Percentiles rank a stretch among this genome's conserved stretches.
Conservation (phyloP, 2,113 vertebrate species). For the Barbus barbus region DNA sequence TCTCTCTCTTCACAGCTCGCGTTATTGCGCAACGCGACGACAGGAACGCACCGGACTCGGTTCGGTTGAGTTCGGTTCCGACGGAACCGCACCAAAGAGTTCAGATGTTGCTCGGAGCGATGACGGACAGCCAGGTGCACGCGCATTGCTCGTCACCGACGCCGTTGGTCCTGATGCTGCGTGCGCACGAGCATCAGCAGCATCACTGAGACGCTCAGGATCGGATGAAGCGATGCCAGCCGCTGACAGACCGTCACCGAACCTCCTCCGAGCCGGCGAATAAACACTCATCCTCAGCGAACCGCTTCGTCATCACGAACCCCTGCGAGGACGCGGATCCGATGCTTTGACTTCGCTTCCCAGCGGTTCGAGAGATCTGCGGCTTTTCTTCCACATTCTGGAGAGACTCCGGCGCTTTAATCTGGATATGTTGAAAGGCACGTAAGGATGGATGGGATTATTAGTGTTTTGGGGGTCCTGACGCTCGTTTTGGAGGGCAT, state of each 20-base stretch:
- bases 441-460: slow-evolving; percentile 91
- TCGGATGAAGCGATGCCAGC: not conserved
- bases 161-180: slow-evolving; percentile 66
- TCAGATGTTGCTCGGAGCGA: not conserved
- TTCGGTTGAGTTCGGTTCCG: not conserved
- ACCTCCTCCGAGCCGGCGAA: not conserved
- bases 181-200: slow-evolving; percentile 47
- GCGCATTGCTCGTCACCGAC: slow-evolving; percentile 44
- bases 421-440: slow-evolving; percentile 89
- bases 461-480: slow-evolving; percentile 84
- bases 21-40: slow-evolving; percentile 87
- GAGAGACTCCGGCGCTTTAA: slow-evolving; percentile 70
- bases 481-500: slow-evolving; percentile 83
- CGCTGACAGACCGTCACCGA: not conserved
- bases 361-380: not conserved
- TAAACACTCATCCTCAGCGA: not conserved
- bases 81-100: not conserved
- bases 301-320: not conserved
- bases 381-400: slow-evolving; percentile 47
- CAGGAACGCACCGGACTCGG: not conserved
- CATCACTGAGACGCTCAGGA: slow-evolving; percentile 30
- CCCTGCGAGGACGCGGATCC: not conserved
- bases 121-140: slow-evolving; percentile 63
- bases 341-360: not conserved
- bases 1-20: not conserved